Conservation (phyloP, 2,888 invertebrate genomes). For the Ophioninae sp. region DNA sequence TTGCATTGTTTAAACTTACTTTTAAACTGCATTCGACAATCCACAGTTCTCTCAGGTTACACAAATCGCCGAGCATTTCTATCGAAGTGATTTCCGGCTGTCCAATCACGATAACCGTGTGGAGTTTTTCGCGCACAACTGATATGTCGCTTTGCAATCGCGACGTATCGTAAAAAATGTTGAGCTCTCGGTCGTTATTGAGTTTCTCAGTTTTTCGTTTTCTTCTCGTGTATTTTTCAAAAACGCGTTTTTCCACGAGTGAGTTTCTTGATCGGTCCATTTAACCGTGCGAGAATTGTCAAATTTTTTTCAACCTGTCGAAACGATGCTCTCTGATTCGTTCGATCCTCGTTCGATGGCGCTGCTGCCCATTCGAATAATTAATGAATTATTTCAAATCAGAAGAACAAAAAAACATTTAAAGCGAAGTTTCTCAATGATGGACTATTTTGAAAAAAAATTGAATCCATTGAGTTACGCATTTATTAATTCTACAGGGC, state of each 20-base stretch:
- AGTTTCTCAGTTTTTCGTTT: slow-evolving; percentile 10
- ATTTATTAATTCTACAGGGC: too few relatives aligned
- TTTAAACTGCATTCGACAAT: slow-evolving; percentile 67
- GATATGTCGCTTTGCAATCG: slow-evolving; percentile 44
- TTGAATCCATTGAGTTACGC: neutral
- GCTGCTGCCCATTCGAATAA: neutral
- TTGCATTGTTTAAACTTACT: slow-evolving; percentile 51
- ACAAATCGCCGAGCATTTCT: slow-evolving; percentile 61
- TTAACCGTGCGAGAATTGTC: neutral
- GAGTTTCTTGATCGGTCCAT: neutral
- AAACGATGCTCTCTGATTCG: neutral
- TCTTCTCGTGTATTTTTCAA: slow-evolving; percentile 25
- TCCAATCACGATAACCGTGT: slow-evolving; percentile 66
- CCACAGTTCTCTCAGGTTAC: slow-evolving; percentile 68
- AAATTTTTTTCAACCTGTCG: neutral
- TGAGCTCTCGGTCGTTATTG: slow-evolving; percentile 51
- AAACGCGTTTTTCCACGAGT: neutral
- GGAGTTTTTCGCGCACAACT: slow-evolving; percentile 57
- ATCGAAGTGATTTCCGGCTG: slow-evolving; percentile 62
- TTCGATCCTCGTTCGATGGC: neutral
- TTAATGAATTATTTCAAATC: neutral
- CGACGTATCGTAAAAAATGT: slow-evolving; percentile 61
- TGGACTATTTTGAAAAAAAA: neutral
- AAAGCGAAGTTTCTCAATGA: neutral
- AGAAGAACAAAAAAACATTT: neutral